Percentiles rank a stretch among this genome's conserved stretches.
phyloP scores from a whole-genome alignment of 2,113 vertebrate genomes.

The Chauna torquata region DNA sequence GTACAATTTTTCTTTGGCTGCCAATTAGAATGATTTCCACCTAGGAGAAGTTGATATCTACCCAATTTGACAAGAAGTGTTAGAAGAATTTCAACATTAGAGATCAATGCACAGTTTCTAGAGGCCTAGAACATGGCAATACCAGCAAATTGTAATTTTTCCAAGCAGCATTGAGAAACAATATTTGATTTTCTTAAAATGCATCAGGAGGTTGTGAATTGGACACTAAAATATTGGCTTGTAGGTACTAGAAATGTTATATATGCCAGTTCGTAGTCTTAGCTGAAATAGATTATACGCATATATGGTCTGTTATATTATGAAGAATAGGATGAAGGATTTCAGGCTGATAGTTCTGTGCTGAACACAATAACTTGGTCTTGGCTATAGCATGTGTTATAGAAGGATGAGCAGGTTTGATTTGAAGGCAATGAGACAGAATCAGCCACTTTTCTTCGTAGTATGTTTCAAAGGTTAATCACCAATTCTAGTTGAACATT shows the following conservation, averaged over 20 bases:
- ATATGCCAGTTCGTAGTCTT: neutral
- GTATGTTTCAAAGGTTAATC: constrained; percentile 52
- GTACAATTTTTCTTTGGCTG: neutral
- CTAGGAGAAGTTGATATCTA: neutral
- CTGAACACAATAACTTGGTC: neutral
- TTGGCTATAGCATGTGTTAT: neutral
- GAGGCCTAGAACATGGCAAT: neutral
- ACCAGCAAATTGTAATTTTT: neutral
- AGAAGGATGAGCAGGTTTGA: constrained; percentile 2
- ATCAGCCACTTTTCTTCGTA: neutral
- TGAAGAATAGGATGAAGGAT: neutral
- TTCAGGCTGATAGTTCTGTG: neutral
- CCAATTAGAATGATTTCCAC: neutral
- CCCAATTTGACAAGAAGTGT: neutral
- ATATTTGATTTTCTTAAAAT: neutral
- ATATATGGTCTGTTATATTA: neutral
- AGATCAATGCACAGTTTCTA: neutral
- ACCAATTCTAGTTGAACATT: constrained; percentile 44
- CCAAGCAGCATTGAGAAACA: neutral
- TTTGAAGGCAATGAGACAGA: constrained; percentile 13
- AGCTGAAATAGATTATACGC: neutral
- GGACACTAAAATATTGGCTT: neutral
- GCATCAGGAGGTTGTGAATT: neutral
- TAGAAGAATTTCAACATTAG: neutral
- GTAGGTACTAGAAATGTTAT: neutral